Evolutionary conservation across 2,113 vertebrate genomes (phyloP).

Genomic region (Vulpes vulpes): DNA sequence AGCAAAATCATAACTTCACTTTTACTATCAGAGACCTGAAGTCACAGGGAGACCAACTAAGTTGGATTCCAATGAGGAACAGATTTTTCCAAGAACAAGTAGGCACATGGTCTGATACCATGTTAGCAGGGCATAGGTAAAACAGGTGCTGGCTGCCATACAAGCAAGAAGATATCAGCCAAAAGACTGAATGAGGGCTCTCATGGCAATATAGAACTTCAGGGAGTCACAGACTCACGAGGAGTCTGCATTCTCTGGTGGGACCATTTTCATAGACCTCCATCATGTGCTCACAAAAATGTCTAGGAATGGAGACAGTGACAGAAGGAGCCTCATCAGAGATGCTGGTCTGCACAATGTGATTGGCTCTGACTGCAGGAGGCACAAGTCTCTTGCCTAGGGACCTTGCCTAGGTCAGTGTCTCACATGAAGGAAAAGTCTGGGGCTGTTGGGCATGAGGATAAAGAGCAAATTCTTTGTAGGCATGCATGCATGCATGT

Average conservation of each 20-base stretch:
- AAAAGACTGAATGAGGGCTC: not conserved
- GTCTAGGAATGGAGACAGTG: not conserved
- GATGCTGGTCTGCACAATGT: not conserved
- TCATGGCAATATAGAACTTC: not conserved
- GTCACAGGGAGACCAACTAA: not conserved
- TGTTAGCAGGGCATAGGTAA: not conserved
- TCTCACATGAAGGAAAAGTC: not conserved
- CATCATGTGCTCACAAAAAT: not conserved
- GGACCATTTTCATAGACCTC: not conserved
- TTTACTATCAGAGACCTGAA: not conserved
- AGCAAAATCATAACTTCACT: not conserved
- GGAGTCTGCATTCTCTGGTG: not conserved
- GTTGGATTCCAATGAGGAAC: not conserved
- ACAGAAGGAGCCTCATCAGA: not conserved
- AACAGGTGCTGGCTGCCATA: not conserved
- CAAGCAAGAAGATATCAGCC: not conserved
- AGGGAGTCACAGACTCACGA: not conserved
- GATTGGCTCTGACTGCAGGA: not conserved
- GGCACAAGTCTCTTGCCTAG: not conserved
- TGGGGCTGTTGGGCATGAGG: not conserved
- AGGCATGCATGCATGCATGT: not conserved
- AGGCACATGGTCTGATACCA: not conserved
- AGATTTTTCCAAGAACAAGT: not conserved
- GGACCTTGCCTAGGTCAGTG: not conserved
- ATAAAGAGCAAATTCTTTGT: not conserved